phyloP scores from a whole-genome alignment of 2,113 vertebrate species.

The Tychaedon coryphoeus region DNA sequence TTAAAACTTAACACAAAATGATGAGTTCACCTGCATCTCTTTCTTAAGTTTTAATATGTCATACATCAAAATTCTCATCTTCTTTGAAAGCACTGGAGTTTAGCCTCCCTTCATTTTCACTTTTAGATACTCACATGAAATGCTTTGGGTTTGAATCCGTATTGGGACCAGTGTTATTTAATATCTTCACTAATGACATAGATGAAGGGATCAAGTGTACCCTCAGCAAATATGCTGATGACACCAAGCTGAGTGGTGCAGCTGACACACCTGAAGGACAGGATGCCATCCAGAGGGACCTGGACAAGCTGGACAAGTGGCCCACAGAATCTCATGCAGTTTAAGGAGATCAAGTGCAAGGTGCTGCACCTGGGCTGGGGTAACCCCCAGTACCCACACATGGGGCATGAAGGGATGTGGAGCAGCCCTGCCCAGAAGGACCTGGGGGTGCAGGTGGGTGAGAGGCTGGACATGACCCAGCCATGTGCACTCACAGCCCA shows the following conservation, averaged over 20 bases:
- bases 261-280: background rate
- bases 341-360: background rate
- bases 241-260: background rate
- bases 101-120: background rate
- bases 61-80: background rate
- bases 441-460: background rate
- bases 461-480: background rate
- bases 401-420: background rate
- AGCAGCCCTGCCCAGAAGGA: background rate
- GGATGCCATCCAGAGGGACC: background rate
- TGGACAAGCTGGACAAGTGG: rapidly evolving
- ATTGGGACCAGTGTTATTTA: background rate
- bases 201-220: background rate
- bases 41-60: slow-evolving; percentile 9
- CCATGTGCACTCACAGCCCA: background rate
- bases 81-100: background rate
- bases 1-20: slow-evolving; percentile 5
- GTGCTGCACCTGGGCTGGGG: background rate
- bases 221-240: background rate
- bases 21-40: background rate
- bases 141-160: background rate
- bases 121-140: slow-evolving; percentile 3
- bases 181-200: background rate
- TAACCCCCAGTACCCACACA: background rate
- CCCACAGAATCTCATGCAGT: background rate